Evolutionary conservation across 1,140 invertebrate species (phyloP), one percentile per base, ranked within the genome.

Genomic region (Drosophila mauritiana): DNA sequence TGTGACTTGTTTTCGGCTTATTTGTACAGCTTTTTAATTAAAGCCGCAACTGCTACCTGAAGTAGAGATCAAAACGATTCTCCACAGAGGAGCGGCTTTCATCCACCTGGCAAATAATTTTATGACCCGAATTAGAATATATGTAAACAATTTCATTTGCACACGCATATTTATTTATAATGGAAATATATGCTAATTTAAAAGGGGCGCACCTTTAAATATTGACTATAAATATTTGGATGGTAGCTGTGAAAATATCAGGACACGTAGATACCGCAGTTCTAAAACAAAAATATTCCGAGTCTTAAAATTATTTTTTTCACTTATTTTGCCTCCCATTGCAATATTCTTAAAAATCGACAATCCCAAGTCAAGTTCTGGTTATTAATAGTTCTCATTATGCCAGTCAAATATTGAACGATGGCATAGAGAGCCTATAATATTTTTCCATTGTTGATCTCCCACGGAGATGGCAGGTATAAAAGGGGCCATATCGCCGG

Each of bases 121-220:
- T 45, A 61, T 45, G 40, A 64, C n/a, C 40, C 15, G 1, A 46
- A 37, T 46, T 63, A 46, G 55, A 64, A 27, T 36, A 27, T 46
- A 45, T 12, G 8, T 6, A 46, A 61, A 37, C 13, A 12, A 22
- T 8, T 59, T 46, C 46, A 12, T 59, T 45, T 61, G 31, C 31
- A 43, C 4, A 2, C 15, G 17, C 36, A 13, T 13, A 39, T 39
- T 12, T 6, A 13, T 20, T 31, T 22, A 31, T 27, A 4, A 48
- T 39, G 17, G 31, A 22, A 68, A 43, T 52, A n/a, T 5, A 64
- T 68, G 59, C 37, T 68, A 43, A 68, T 42, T 52, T 34, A 25
- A 64, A 12, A 13, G 36, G 27, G 45, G 12, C 25, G 27, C 11
- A 25, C 39, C 15, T 45, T n/a, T 37, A 12, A 36, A 43, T 36